phyloP scores from a whole-genome alignment of 2,888 invertebrate species.

The Stomorhina lunata region DNA sequence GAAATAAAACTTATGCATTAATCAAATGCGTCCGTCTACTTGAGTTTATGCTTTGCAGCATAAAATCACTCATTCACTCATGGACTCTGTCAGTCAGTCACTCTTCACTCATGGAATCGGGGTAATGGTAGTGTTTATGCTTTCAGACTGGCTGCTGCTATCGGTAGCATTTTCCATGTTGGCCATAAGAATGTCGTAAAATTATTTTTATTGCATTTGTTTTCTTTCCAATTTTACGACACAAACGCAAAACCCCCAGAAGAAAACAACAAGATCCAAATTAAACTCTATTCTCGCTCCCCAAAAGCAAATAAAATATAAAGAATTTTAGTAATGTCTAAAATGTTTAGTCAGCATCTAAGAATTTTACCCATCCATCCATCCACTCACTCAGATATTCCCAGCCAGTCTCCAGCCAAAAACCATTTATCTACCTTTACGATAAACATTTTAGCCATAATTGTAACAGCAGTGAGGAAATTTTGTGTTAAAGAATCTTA shows the following conservation, averaged over 20 bases:
- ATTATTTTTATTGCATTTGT: slow-evolving; percentile 67
- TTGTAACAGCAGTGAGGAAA: slow-evolving; percentile 32
- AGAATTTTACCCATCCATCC: slow-evolving; percentile 31
- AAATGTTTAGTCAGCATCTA: slow-evolving; percentile 62
- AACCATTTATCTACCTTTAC: slow-evolving; percentile 50
- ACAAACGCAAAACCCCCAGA: slow-evolving; percentile 45
- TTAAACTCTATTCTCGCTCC: slow-evolving; percentile 18
- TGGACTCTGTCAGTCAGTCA: neutral
- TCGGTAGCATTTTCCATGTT: slow-evolving; percentile 61
- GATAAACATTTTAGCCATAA: slow-evolving; percentile 52
- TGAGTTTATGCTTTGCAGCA: slow-evolving; percentile 11
- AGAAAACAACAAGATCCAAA: neutral
- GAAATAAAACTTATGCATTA: no score
- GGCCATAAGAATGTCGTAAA: slow-evolving; percentile 68
- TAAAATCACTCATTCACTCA: slow-evolving; percentile 29
- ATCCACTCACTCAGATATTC: slow-evolving; percentile 5
- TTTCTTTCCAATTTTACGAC: slow-evolving; percentile 64
- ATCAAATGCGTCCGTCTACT: slow-evolving; percentile 11
- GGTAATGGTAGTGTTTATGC: no score
- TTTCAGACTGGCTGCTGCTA: neutral
- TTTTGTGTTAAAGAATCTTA: neutral
- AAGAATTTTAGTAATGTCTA: slow-evolving; percentile 53
- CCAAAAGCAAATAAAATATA: slow-evolving; percentile 38
- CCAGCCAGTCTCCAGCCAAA: no score
- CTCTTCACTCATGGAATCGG: neutral